These are phyloP conservation scores for Cephus nigrinus DNA, from an alignment of 2,888 invertebrate species.

Conservation along the genomic window DNA sequence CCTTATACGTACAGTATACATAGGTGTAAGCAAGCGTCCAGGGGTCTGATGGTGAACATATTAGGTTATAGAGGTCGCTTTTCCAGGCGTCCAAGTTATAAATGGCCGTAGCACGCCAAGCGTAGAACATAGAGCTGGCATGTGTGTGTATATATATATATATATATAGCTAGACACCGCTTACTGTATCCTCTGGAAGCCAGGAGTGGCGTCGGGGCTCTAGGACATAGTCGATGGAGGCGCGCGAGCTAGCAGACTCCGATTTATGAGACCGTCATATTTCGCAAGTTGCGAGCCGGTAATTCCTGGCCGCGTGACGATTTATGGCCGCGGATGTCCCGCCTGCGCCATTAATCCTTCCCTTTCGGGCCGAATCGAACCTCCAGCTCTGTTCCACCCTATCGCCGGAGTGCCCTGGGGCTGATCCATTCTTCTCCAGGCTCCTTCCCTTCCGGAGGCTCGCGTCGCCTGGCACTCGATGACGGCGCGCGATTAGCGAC, in stretches of 20 bases:
- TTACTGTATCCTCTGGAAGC: neutral
- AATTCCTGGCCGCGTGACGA: conserved; percentile 70
- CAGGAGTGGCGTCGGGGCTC: conserved; percentile 29
- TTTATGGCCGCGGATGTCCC: conserved; percentile 70
- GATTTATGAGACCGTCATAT: conserved; percentile 73
- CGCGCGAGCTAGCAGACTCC: conserved; percentile 64
- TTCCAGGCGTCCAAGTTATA: conserved; percentile 47
- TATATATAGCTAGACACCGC: neutral
- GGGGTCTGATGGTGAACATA: conserved; percentile 31
- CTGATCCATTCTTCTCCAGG: conserved; percentile 1
- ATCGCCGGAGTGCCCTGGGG: neutral
- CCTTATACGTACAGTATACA: neutral
- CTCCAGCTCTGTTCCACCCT: conserved; percentile 37
- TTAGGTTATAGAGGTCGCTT: conserved; percentile 48
- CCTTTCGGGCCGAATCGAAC: conserved; percentile 62
- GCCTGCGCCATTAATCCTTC: conserved; percentile 68
- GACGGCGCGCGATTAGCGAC: conserved; percentile 28
- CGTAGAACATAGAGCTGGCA: conserved; percentile 26
- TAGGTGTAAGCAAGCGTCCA: neutral
- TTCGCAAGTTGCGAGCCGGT: conserved; percentile 72
- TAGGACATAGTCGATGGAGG: conserved; percentile 55
- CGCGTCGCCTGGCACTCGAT: conserved; percentile 14
- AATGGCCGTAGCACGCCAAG: conserved; percentile 54
- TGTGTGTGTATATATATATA: neutral
- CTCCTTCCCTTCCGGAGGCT: conserved; percentile 4